These are phyloP conservation scores for Ennomos quercinarius DNA, from an alignment of 2,888 invertebrate genomes.

Conservation along the genomic window DNA sequence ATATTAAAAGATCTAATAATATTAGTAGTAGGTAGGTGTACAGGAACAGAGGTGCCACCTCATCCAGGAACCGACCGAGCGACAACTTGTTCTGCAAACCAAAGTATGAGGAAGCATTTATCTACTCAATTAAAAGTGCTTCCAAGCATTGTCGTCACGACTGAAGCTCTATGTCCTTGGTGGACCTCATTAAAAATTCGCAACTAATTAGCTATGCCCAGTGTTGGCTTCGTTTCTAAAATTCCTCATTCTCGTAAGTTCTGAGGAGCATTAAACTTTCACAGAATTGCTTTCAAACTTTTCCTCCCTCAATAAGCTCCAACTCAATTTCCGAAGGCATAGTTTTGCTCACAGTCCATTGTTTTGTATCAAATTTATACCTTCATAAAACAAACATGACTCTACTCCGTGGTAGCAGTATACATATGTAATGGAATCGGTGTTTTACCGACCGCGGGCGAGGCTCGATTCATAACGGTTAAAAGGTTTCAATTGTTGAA, in stretches of 20 bases:
- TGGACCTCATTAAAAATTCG: constrained; percentile 71
- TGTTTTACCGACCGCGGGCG: constrained; percentile 35
- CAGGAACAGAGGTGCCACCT: no score
- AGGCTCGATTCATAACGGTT: constrained; percentile 45
- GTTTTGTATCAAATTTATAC: constrained; percentile 34
- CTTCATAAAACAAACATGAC: constrained; percentile 29
- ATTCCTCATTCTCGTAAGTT: constrained; percentile 79
- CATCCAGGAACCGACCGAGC: no score
- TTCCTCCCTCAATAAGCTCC: constrained; percentile 73
- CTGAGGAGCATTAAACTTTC: constrained; percentile 78
- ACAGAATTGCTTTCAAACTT: constrained; percentile 81
- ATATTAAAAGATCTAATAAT: no score
- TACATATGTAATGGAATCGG: constrained; percentile 33
- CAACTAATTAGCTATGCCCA: constrained; percentile 79
- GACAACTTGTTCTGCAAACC: no score
- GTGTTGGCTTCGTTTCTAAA: constrained; percentile 76
- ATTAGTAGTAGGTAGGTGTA: no score
- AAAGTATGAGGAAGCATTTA: no score
- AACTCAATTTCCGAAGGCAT: constrained; percentile 74
- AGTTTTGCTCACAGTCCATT: constrained; percentile 68
- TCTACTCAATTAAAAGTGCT: constrained; percentile 3
- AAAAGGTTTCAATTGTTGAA: constrained; percentile 54
- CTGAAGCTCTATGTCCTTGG: constrained; percentile 41
- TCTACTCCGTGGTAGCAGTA: constrained; percentile 6
- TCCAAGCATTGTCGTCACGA: constrained; percentile 32